phyloP scores from a whole-genome alignment of 2,797 vertebrate species.

The Gambelia wislizenii region DNA sequence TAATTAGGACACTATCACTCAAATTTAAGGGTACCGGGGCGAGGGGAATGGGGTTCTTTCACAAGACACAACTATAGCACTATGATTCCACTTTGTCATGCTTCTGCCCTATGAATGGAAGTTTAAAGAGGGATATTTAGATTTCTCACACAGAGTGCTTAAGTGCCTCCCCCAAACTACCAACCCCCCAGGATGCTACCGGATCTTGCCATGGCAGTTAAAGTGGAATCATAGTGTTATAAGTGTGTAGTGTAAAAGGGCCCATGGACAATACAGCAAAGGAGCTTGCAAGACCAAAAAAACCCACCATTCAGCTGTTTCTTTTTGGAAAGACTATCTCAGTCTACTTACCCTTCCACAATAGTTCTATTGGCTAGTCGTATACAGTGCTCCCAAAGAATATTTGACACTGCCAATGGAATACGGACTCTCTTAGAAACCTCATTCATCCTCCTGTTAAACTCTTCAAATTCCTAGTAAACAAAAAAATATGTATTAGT shows the following conservation, averaged over 20 bases:
- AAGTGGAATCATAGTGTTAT: no score
- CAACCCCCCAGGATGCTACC: no score
- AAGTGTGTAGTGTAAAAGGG: no score
- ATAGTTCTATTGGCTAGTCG: constrained; percentile 96
- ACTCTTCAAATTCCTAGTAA: constrained; percentile 94
- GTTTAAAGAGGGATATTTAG: no score
- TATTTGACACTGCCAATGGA: constrained; percentile 95
- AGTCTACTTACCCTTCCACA: constrained; percentile 91
- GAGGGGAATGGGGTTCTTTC: no score
- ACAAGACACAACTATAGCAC: no score
- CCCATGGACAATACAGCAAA: background rate
- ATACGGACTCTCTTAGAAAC: constrained; percentile 94
- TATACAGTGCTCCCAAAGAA: constrained; percentile 99
- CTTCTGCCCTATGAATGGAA: no score
- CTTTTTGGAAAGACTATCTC: background rate
- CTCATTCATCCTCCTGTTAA: constrained; percentile 89
- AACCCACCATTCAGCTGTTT: background rate
- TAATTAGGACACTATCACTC: background rate
- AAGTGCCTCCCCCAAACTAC: no score
- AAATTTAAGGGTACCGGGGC: background rate
- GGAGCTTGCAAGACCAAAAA: background rate
- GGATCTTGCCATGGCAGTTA: no score
- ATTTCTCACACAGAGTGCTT: no score
- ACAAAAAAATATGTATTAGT: constrained; percentile 49
- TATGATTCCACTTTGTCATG: no score